Conservation (phyloP, 2,113 vertebrate species). For the Megaceryle maxima region DNA sequence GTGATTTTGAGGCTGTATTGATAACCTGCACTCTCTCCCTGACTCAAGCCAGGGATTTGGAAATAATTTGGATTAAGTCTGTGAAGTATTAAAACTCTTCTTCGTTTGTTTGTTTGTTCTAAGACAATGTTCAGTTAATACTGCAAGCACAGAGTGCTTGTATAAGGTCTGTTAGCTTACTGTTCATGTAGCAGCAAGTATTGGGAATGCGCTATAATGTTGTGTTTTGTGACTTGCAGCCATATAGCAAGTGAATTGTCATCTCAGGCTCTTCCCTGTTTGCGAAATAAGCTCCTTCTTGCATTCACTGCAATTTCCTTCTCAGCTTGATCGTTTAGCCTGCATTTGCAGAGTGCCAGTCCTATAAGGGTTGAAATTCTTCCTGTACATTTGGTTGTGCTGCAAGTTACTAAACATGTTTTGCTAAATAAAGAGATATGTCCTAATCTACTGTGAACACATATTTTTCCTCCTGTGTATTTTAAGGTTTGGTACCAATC, state of each 20-base stretch:
- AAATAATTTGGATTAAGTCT: not conserved
- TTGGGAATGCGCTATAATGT: not conserved
- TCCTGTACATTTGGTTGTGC: not conserved
- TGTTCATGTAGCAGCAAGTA: not conserved
- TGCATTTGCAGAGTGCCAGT: not conserved
- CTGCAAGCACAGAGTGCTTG: not conserved
- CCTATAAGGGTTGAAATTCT: not conserved
- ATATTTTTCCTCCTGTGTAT: not conserved
- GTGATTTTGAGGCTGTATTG: not conserved
- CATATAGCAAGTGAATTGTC: not conserved
- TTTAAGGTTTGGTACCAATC: not conserved
- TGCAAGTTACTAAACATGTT: not conserved
- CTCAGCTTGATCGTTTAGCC: not conserved
- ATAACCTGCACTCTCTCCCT: not conserved
- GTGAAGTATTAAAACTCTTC: not conserved
- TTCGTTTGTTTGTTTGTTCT: not conserved
- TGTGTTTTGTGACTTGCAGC: not conserved
- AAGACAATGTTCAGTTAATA: not conserved
- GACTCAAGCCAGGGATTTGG: not conserved
- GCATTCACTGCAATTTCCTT: not conserved
- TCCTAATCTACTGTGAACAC: not conserved
- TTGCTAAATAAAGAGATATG: not conserved
- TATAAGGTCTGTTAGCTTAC: not conserved
- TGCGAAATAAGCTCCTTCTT: constrained; percentile 5
- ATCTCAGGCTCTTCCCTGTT: not conserved